Evolutionary conservation across 2,113 vertebrate genomes (phyloP).

Genomic region (Scomber japonicus): DNA sequence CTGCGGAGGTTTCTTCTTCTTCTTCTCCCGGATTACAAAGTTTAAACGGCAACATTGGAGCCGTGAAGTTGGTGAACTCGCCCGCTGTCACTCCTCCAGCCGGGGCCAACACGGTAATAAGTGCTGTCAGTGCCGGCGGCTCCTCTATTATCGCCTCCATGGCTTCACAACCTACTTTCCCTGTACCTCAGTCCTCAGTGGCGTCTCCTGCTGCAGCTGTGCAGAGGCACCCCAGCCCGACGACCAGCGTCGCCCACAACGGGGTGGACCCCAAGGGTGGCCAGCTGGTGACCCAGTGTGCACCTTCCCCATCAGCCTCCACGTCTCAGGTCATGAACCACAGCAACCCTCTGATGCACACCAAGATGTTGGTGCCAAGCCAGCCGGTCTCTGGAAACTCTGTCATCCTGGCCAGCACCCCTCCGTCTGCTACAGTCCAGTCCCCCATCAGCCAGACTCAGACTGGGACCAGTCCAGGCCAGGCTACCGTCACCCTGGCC

Average conservation of each 20-base stretch:
- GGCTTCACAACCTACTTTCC: constrained; percentile 54
- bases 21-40: constrained; percentile 70
- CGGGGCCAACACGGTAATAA: constrained; percentile 54
- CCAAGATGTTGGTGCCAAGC: constrained; percentile 77
- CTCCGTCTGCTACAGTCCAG: constrained; percentile 42
- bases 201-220: constrained; percentile 69
- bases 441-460: constrained; percentile 65
- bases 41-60: constrained; percentile 79
- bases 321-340: constrained; percentile 79
- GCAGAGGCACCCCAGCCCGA: constrained; percentile 79
- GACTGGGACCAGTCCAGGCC: constrained; percentile 37
- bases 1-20: constrained; percentile 47
- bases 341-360: constrained; percentile 71
- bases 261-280: constrained; percentile 78
- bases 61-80: constrained; percentile 72
- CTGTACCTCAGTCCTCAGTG: constrained; percentile 64
- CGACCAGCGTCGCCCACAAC: constrained; percentile 80
- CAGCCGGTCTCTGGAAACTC: constrained; percentile 71
- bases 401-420: constrained; percentile 59
- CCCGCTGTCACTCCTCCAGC: constrained; percentile 30
- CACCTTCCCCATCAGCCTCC: constrained; percentile 37
- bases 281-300: constrained; percentile 56
- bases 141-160: constrained; percentile 58
- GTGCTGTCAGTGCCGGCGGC: constrained; percentile 48
- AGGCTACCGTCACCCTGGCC: constrained; percentile 29